Evolutionary conservation across 2,888 invertebrate genomes (phyloP).

Genomic region (Cynaeus angustus): DNA sequence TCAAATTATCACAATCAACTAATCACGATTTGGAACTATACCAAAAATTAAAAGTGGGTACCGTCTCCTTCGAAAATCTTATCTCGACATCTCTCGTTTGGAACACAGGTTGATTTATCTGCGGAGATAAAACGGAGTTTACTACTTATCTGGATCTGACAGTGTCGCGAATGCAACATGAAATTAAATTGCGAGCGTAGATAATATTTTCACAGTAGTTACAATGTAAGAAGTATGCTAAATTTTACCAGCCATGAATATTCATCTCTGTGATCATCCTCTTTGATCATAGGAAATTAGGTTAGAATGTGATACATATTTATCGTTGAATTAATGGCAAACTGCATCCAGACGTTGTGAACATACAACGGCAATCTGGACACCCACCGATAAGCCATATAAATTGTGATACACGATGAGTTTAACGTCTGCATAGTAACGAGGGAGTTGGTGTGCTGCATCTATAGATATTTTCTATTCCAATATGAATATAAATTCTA

Average conservation of each 20-base stretch:
- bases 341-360: constrained; percentile 22
- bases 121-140: constrained; percentile 15
- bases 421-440: constrained; percentile 45
- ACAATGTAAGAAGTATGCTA: too few species aligned
- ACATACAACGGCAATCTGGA: constrained; percentile 40
- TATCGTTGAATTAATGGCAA: constrained; percentile 33
- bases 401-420: constrained; percentile 45
- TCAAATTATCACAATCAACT: too few species aligned
- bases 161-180: constrained; percentile 22
- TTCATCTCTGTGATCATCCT: background rate
- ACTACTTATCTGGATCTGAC: constrained; percentile 1
- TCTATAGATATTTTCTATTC: too few species aligned
- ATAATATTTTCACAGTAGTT: background rate
- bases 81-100: too few species aligned
- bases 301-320: constrained; percentile 34
- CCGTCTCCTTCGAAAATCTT: too few species aligned
- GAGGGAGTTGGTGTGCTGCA: constrained; percentile 31
- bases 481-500: too few species aligned
- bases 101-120: background rate
- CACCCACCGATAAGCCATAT: constrained; percentile 42
- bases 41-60: too few species aligned
- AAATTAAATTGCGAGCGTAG: constrained; percentile 33
- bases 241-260: constrained; percentile 4
- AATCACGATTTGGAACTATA: background rate
- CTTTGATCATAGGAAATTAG: constrained; percentile 31